These are phyloP conservation scores for Folsomia manolachei DNA, from an alignment of 2,888 invertebrate species.

Conservation along the genomic window DNA sequence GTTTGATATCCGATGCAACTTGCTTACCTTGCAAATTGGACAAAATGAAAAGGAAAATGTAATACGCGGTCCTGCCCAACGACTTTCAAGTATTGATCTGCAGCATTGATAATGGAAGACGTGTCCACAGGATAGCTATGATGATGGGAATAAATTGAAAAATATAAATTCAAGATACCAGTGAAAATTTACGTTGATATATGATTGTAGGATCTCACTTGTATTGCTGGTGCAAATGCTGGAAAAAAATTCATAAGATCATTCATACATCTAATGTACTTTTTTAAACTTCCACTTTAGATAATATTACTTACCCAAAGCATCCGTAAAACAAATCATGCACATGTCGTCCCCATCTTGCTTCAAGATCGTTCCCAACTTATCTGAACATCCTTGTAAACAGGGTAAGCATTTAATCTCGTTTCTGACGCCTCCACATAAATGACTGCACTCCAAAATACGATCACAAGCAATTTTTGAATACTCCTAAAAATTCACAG, in stretches of 20 bases:
- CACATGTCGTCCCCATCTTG: constrained; percentile 99
- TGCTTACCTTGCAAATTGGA: constrained; percentile 85
- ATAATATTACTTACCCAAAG: too few species aligned
- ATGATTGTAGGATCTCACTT: too few species aligned
- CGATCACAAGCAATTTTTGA: constrained; percentile 78
- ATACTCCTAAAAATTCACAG: constrained; percentile 65
- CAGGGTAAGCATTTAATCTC: constrained; percentile 85
- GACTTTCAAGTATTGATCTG: constrained; percentile 74
- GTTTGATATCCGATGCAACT: background rate
- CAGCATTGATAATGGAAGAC: constrained; percentile 94
- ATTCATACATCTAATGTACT: too few species aligned
- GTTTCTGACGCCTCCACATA: constrained; percentile 87
- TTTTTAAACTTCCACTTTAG: too few species aligned
- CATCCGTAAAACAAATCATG: constrained; percentile 98
- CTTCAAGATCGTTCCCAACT: constrained; percentile 59
- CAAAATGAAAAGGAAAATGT: constrained; percentile 94
- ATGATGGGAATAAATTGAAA: constrained; percentile 26
- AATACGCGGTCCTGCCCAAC: constrained; percentile 93
- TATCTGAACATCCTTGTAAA: constrained; percentile 69
- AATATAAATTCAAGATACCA: background rate
- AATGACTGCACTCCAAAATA: constrained; percentile 80
- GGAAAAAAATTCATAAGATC: too few species aligned
- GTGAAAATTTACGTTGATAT: background rate
- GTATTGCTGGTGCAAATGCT: constrained; percentile 90
- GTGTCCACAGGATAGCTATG: constrained; percentile 84